Conservation (phyloP, 2,888 invertebrate species). For the Tenthredo scrophulariae region DNA sequence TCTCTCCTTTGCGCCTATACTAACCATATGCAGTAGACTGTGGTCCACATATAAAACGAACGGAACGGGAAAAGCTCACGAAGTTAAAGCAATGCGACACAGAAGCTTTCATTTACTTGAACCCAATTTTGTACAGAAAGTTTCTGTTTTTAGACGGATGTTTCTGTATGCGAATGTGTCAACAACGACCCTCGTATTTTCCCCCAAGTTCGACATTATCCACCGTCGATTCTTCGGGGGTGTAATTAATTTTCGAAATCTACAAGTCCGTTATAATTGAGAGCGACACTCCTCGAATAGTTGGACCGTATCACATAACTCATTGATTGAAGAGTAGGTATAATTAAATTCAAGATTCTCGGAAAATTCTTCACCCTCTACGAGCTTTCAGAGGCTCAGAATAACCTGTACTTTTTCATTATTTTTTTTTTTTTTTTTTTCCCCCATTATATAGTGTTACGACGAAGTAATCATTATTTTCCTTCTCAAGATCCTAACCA, state of each 20-base stretch:
- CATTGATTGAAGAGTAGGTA: conserved; percentile 13
- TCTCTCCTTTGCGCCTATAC: neutral
- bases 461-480: neutral
- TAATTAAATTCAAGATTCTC: conserved; percentile 11
- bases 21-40: neutral
- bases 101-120: neutral
- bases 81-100: neutral
- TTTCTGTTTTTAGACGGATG: neutral
- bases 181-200: neutral
- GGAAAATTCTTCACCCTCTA: neutral
- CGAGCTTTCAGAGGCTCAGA: neutral
- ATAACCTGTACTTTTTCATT: neutral
- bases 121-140: neutral
- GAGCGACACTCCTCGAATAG: neutral
- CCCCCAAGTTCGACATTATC: neutral
- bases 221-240: neutral
- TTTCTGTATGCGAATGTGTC: neutral
- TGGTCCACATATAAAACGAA: neutral
- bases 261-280: conserved; percentile 3
- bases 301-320: neutral
- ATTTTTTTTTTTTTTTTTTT: neutral
- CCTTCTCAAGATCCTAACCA: neutral
- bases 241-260: neutral
- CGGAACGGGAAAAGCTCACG: neutral
- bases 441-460: neutral